Conservation (phyloP, 1,140 invertebrate genomes). For the Cydia fagiglandana region DNA sequence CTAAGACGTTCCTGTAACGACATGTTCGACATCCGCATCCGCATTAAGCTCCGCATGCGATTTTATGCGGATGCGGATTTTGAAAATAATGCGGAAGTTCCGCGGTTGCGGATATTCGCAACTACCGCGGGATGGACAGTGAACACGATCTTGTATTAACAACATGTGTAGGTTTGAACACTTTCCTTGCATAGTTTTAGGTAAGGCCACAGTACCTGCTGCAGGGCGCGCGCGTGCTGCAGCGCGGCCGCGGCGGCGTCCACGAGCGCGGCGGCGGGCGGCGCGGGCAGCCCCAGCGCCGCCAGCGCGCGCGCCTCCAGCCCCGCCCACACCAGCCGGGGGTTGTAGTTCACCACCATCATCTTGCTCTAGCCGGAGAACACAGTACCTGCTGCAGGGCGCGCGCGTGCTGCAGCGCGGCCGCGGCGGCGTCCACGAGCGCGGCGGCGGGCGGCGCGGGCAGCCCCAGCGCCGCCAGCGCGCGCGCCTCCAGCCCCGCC, state of each 20-base stretch:
- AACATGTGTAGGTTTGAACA: too few species aligned
- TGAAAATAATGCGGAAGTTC: too few species aligned
- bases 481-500: conserved; percentile 83
- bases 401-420: conserved; percentile 89
- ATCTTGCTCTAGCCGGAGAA: conserved; percentile 74
- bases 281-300: conserved; percentile 89
- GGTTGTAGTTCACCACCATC: conserved; percentile 71
- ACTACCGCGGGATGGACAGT: too few species aligned
- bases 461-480: conserved; percentile 90
- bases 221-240: conserved; percentile 88
- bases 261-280: conserved; percentile 85
- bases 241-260: conserved; percentile 87
- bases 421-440: conserved; percentile 83
- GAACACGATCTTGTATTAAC: too few species aligned
- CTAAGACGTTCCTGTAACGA: too few species aligned
- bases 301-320: conserved; percentile 85
- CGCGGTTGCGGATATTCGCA: too few species aligned
- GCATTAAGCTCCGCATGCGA: too few species aligned
- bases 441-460: conserved; percentile 88
- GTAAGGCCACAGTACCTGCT: conserved; percentile 89
- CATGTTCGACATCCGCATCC: too few species aligned
- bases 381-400: conserved; percentile 89
- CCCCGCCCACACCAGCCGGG: conserved; percentile 86
- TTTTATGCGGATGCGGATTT: too few species aligned
- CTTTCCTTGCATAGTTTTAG: too few species aligned